Evolutionary conservation across 1,140 invertebrate genomes (phyloP), one percentile per base, ranked within the genome.

Genomic region (Lethrus apterus): DNA sequence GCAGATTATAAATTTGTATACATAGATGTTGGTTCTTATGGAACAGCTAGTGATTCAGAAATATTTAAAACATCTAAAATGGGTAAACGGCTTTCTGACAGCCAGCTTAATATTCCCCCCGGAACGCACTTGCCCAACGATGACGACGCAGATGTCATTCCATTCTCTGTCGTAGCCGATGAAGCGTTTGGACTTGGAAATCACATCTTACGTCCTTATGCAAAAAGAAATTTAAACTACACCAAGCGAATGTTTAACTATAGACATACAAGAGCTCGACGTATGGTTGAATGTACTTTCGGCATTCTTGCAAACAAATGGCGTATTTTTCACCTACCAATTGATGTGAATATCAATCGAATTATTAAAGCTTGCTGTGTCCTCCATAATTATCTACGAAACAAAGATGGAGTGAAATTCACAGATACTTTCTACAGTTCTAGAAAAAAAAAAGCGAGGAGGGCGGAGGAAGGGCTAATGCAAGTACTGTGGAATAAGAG

Each of bases 141-240:
- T 48, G 23, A 41, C 9, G 19, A 14, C 9, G 35, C 35, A 20
- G 2, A 32, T 21, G 29, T 42, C 33, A 24, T 48, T 18, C 35
- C 46, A 11, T 48, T 48, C 31, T 46, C 36, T 14, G 35, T 62
- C 14, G 50, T 60, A 31, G 60, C 44, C 11, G 52, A 60, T 54
- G 59, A 62, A 52, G 60, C 50, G 13, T 59, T 62, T 55, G 50
- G 50, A 24, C 47, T 57, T 30, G 45, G 31, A 47, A 52, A 43
- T 52, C 23, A 49, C 35, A 38, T 54, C 11, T 21, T 41, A 60
- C 35, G 35, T 23, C 36, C 42, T 20, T 50, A 45, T 46, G 20
- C 33, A 8, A 32, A 14, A 29, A 50, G 42, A 38, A 15, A 50
- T 11, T 34, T 43, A 30, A 13, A 20, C 10, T 15, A 30, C 13